Percentiles rank a stretch among this genome's conserved stretches.
These are phyloP conservation scores for Chaunax sp. DNA, from an alignment of 2,797 vertebrate genomes.

Conservation along the genomic window DNA sequence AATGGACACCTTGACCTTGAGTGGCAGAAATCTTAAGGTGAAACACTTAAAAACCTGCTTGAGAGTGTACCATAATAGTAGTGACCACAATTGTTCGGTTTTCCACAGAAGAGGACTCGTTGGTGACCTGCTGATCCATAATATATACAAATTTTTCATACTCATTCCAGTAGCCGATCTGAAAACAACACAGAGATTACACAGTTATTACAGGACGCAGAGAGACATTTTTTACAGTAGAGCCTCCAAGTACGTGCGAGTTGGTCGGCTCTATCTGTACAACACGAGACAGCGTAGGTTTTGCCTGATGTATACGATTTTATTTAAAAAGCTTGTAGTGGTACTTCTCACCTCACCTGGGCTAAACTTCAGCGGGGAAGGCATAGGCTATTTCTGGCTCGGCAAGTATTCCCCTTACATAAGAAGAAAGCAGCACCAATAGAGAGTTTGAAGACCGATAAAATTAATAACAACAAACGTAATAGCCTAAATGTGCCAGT, in stretches of 20 bases:
- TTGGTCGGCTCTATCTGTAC: constrained; percentile 43
- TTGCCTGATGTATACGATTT: constrained; percentile 47
- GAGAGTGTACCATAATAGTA: constrained; percentile 98
- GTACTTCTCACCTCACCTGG: constrained; percentile 70
- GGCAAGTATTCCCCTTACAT: constrained; percentile 73
- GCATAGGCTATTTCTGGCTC: constrained; percentile 75
- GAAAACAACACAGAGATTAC: constrained; percentile 80
- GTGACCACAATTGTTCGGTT: constrained; percentile 99
- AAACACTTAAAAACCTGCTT: constrained; percentile 83
- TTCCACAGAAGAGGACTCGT: constrained; percentile 96
- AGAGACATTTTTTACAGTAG: constrained; percentile 36
- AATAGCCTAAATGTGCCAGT: constrained; percentile 47
- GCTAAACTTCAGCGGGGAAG: constrained; percentile 70
- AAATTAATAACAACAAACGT: constrained; percentile 59
- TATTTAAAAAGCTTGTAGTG: constrained; percentile 64
- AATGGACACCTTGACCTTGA: constrained; percentile 86
- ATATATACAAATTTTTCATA: constrained; percentile 96
- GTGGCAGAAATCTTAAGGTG: constrained; percentile 84
- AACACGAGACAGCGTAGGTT: constrained; percentile 33
- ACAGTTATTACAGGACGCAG: constrained; percentile 64
- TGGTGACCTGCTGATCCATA: constrained; percentile 93
- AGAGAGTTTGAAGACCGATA: constrained; percentile 43
- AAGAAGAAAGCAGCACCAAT: constrained; percentile 66
- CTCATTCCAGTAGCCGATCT: constrained; percentile 99
- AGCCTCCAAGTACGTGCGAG: constrained; percentile 44